Conservation (phyloP, 2,888 invertebrate species). For the Chaitophorus viminalis region DNA sequence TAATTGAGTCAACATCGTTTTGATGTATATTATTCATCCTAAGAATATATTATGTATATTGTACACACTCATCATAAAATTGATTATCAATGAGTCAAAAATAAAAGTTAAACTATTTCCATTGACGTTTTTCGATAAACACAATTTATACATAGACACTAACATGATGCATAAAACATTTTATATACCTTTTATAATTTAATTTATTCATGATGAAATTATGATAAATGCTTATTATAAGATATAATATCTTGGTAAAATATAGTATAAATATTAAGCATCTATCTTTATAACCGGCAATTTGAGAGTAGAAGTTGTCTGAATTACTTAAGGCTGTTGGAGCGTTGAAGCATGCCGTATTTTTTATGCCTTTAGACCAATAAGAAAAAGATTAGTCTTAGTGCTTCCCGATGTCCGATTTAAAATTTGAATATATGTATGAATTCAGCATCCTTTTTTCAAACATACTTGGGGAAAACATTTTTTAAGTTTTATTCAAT, state of each 20-base stretch:
- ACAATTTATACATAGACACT: not conserved
- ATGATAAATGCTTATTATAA: not conserved
- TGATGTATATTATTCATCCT: not conserved
- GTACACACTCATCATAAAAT: not conserved
- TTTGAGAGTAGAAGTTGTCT: slow-evolving; percentile 17
- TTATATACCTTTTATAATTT: not conserved
- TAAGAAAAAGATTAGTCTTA: too few species aligned
- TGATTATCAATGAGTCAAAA: not conserved
- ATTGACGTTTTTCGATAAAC: not conserved
- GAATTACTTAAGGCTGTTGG: not conserved
- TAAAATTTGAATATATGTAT: too few species aligned
- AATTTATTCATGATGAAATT: not conserved
- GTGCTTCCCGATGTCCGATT: too few species aligned
- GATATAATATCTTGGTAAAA: not conserved
- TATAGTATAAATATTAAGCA: not conserved
- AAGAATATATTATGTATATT: not conserved
- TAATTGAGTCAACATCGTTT: not conserved
- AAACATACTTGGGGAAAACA: too few species aligned
- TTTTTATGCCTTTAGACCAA: too few species aligned
- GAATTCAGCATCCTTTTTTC: too few species aligned
- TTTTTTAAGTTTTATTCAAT: too few species aligned
- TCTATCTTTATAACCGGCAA: not conserved
- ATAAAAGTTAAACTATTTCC: not conserved
- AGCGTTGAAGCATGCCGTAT: too few species aligned
- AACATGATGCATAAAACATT: not conserved